Base-by-base conservation (phyloP, 1,140 invertebrate genomes). In the Drosophila ogumai region DNA sequence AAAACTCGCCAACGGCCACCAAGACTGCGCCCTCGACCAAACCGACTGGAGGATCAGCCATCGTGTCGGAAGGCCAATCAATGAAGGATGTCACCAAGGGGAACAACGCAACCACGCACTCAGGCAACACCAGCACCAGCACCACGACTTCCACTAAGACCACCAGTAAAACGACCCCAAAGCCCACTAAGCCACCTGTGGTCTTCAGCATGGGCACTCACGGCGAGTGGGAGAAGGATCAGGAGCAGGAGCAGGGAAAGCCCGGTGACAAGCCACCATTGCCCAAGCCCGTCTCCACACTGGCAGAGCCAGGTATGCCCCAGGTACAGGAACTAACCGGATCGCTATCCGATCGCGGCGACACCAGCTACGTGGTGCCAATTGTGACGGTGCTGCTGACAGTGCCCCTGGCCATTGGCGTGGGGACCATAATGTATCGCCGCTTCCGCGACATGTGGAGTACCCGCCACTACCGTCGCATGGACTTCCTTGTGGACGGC, bases 401-500 rank as follows among this genome's bases (percentile, higher is more conserved):
- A 32, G 79, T 95, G 43, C 94, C 94, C 6, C 58, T 94, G 38
- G 90, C 94, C 41, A 90, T 93, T 54, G 90, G 93, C 46, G 82
- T 93, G n/a, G 78, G 93, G 55, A 93, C 94, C 47, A 80, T 94
- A 56, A 81, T 94, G 19, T 95, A 95, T 67, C 94, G 93, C 58
- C 93, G 93, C 75, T 93, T 95, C 49, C 93, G 93, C 63, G 95
- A 95, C 69, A 94, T 94, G 76, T 95, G 95, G 94, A 93, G 94
- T 46, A 94, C 94, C 40, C 92, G 95, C 40, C 95, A 95, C 75
- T 95, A 95, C 74, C 91, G 94, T 12, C 93, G 95, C 66, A 95
- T 95, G 95, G 95, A 95, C 84, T 95, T 95, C 80, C 91, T 95
- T 4, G 94, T 95, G 57, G 95, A 95, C 80, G 95, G 95, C 74